A percentile compares a stretch with the other conserved stretches of the same genome.
These are phyloP conservation scores for Drosophila vallismaia DNA, from an alignment of 2,888 invertebrate species.

Conservation along the genomic window DNA sequence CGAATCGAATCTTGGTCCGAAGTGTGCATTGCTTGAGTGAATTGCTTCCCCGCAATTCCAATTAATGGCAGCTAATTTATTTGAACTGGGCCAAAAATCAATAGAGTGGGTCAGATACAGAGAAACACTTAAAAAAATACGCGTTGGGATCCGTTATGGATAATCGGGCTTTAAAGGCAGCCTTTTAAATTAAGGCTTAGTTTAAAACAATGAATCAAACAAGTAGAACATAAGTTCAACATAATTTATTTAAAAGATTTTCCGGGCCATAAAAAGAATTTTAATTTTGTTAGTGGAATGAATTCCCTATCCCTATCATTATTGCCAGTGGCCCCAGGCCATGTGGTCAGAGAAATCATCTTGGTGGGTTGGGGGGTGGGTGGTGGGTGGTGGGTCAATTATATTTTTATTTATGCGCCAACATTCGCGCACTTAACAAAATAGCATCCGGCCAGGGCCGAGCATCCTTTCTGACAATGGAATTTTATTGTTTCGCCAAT, in stretches of 20 bases:
- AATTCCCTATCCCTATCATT: slow-evolving; percentile 7
- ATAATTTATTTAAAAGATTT: no score
- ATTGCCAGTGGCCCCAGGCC: slow-evolving; percentile 26
- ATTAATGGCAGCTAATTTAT: slow-evolving; percentile 72
- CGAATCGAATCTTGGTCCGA: slow-evolving; percentile 26
- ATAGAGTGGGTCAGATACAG: slow-evolving; percentile 21
- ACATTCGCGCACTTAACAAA: slow-evolving; percentile 74
- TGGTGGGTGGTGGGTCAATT: slow-evolving; percentile 58
- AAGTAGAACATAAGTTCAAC: no score
- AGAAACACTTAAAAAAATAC: not conserved
- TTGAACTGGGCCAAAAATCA: slow-evolving; percentile 62
- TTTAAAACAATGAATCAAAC: no score
- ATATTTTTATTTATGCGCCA: slow-evolving; percentile 76
- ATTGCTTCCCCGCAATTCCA: slow-evolving; percentile 47
- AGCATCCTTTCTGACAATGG: slow-evolving; percentile 55
- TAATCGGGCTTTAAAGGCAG: no score
- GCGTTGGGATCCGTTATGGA: no score
- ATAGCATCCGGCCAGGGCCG: slow-evolving; percentile 46
- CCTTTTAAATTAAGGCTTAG: no score
- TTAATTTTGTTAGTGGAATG: not conserved
- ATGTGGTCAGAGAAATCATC: slow-evolving; percentile 36
- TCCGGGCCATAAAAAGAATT: no score
- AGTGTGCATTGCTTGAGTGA: slow-evolving; percentile 36
- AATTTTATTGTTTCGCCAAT: slow-evolving; percentile 76
- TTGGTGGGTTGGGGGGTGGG: not conserved